These are phyloP conservation scores for Erpornis zantholeuca DNA, from an alignment of 2,113 vertebrate species.

Conservation along the genomic window DNA sequence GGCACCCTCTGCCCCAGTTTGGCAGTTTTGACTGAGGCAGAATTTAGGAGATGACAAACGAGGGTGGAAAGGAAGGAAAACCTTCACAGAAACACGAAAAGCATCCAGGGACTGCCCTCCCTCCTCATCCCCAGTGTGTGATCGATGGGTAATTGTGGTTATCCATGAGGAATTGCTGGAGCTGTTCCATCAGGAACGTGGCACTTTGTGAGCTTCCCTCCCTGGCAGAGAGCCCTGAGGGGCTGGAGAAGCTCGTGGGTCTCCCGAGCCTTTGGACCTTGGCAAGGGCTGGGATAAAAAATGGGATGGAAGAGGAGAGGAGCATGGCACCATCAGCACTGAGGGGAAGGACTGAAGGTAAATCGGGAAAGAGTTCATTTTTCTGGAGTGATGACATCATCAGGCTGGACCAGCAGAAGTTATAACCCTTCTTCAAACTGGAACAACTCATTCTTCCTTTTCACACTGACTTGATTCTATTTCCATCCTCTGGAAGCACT, in stretches of 20 bases:
- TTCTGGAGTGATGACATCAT: background rate
- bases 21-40: background rate
- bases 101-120: rapidly evolving
- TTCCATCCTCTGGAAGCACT: background rate
- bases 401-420: background rate
- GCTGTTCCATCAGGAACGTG: background rate
- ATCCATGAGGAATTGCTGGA: background rate
- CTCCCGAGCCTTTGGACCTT: background rate
- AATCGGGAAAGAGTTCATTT: background rate
- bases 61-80: background rate
- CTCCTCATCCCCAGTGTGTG: rapidly evolving
- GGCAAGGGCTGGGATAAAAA: background rate
- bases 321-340: background rate
- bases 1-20: background rate
- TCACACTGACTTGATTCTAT: background rate
- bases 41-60: background rate
- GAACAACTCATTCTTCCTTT: background rate
- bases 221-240: background rate
- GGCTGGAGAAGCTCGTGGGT: background rate
- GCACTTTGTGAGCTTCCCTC: background rate
- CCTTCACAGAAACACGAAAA: background rate
- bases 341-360: background rate
- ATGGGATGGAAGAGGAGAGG: background rate
- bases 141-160: rapidly evolving
- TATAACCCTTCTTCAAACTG: background rate